phyloP scores from a whole-genome alignment of 2,888 invertebrate species.

The Psylliodes chrysocephalus region DNA sequence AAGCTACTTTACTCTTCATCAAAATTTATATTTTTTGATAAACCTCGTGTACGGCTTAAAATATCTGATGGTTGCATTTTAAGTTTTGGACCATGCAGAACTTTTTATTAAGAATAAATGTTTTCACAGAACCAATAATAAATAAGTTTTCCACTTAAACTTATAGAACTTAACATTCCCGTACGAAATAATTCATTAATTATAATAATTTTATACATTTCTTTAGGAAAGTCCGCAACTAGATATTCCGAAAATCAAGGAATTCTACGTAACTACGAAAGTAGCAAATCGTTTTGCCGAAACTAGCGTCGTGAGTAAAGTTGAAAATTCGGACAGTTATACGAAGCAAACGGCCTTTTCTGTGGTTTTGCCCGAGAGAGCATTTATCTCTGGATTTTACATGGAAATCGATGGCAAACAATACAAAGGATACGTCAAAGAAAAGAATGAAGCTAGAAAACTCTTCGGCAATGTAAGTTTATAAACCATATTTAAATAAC shows the following conservation, averaged over 20 bases:
- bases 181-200: too few relatives aligned
- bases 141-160: too few relatives aligned
- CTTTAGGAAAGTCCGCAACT: slow-evolving; percentile 5
- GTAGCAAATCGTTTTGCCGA: slow-evolving; percentile 71
- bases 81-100: too few relatives aligned
- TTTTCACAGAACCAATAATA: too few relatives aligned
- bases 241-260: slow-evolving; percentile 18
- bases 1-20: too few relatives aligned
- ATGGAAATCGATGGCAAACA: slow-evolving; percentile 69
- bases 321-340: slow-evolving; percentile 68
- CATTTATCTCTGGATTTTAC: slow-evolving; percentile 59
- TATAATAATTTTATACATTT: neutral
- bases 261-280: slow-evolving; percentile 57
- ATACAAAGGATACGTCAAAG: slow-evolving; percentile 70
- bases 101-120: too few relatives aligned
- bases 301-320: slow-evolving; percentile 69
- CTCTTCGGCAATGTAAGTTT: slow-evolving; percentile 64
- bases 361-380: slow-evolving; percentile 72
- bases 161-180: too few relatives aligned
- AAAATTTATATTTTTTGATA: too few relatives aligned
- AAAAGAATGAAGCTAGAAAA: slow-evolving; percentile 69
- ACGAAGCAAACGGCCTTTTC: slow-evolving; percentile 71
- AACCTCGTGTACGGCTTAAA: too few relatives aligned
- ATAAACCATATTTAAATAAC: neutral
- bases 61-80: too few relatives aligned